Percentiles rank a stretch among this genome's conserved stretches.
These are phyloP conservation scores for Taphrorychus bicolor DNA, from an alignment of 2,888 invertebrate genomes.

Conservation along the genomic window DNA sequence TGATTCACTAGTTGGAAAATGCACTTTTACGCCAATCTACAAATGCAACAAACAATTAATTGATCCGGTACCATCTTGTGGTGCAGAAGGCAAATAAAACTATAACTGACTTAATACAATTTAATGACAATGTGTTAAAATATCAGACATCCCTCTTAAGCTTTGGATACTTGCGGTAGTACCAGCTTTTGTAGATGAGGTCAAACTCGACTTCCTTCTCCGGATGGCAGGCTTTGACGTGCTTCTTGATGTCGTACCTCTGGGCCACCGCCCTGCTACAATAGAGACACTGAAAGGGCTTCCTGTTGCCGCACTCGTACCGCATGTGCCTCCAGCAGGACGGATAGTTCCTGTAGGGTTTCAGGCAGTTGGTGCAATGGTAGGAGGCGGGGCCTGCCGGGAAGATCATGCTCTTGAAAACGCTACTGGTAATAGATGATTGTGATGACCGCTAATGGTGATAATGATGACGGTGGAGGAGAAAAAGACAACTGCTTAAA, in stretches of 20 bases:
- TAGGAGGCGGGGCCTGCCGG: background rate
- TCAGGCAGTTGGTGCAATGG: conserved; percentile 26
- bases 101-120: too few relatives aligned
- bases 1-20: too few relatives aligned
- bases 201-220: conserved; percentile 35
- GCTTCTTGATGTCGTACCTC: conserved; percentile 35
- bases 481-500: background rate
- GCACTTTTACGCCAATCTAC: too few relatives aligned
- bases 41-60: too few relatives aligned
- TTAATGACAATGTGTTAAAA: too few relatives aligned
- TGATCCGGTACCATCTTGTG: too few relatives aligned
- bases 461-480: background rate
- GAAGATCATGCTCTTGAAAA: background rate
- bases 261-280: conserved; percentile 29
- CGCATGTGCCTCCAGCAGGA: conserved; percentile 36
- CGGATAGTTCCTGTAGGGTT: conserved; percentile 34
- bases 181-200: conserved; percentile 29
- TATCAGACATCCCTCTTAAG: too few relatives aligned
- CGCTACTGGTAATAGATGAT: background rate
- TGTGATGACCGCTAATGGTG: background rate
- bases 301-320: conserved; percentile 40
- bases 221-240: conserved; percentile 32
- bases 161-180: conserved; percentile 30
- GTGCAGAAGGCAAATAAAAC: too few relatives aligned
- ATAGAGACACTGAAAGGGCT: conserved; percentile 36